Conservation (phyloP, 1,140 invertebrate species). For the Plodia interpunctella region DNA sequence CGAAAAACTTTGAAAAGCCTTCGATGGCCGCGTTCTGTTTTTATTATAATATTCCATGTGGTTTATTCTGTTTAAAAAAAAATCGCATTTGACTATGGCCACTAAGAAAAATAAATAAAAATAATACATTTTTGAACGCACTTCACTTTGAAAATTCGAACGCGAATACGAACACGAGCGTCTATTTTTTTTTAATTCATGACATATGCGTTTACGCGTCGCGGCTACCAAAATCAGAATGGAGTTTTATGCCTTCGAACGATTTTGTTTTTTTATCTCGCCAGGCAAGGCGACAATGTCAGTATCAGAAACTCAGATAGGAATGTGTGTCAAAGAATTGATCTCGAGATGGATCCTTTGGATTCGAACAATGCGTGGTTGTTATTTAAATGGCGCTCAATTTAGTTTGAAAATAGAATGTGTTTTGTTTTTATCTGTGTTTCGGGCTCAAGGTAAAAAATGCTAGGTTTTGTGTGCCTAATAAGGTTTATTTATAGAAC, state of each 20-base stretch:
- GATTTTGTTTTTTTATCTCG: constrained; percentile 51
- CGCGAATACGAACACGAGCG: constrained; percentile 5
- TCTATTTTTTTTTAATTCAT: constrained; percentile 14
- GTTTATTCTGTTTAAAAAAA: constrained; percentile 48
- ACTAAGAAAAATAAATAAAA: constrained; percentile 21
- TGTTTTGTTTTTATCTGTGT: constrained; percentile 11
- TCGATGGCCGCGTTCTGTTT: constrained; percentile 59
- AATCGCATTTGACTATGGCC: constrained; percentile 26
- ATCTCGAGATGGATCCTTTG: constrained; percentile 60
- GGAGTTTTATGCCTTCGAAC: constrained; percentile 35
- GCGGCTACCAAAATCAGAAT: constrained; percentile 45
- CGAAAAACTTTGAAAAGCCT: constrained; percentile 60
- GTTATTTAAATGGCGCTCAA: constrained; percentile 17
- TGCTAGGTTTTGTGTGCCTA: constrained; percentile 9
- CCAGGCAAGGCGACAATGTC: constrained; percentile 42
- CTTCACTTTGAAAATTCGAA: constrained; percentile 13
- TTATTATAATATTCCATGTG: constrained; percentile 62
- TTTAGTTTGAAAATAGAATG: constrained; percentile 2
- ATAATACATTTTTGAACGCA: constrained; percentile 32
- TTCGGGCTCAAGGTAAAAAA: constrained; percentile 17
- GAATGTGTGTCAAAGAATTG: constrained; percentile 54
- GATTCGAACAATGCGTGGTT: constrained; percentile 32
- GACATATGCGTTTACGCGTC: constrained; percentile 32
- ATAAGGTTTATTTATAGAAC: constrained; percentile 9
- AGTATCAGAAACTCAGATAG: constrained; percentile 11